Base-by-base conservation (phyloP, 2,797 vertebrate species). In the Schizopygopsis malacanthus region DNA sequence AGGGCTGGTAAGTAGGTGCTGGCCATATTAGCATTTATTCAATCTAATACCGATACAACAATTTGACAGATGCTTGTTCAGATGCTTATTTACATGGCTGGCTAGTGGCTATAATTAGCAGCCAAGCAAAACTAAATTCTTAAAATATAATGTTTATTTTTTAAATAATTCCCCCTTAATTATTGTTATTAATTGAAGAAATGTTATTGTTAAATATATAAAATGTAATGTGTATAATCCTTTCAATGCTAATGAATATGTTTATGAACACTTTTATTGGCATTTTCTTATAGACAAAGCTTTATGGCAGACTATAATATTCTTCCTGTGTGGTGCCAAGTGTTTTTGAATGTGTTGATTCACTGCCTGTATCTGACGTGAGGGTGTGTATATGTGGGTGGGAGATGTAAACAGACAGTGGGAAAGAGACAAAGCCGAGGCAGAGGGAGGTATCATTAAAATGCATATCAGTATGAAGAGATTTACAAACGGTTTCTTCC, bases 321-420 rank as follows among this genome's bases (percentile, higher is more conserved):
- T 45, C 5, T 63, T 28, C 3, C 9, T 33, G n/a, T 79, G n/a
- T 1, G 0, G 16, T 65, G 59, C 7, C 43, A 65, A 33, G 25
- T 80, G 59, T 65, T 79, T 79, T 79, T 22, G 59, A 79, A 22
- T 33, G 41, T 65, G 61, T 18, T 79, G n/a, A 61, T 61, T 43
- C 76, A 61, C n/a, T 43, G 37, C 39, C 54, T 79, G 61, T 43
- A 25, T 63, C 77, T 39, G 45, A 52, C 0, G 10, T n/a, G 3
- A 37, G 76, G 33, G n/a, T 54, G 61, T 67, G 76, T 69, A 56
- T 69, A 41, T 69, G 63, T 67, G 73, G 16, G 59, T 65, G 83
- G 50, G 4, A 43, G 72, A 52, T 47, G 76, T 63, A 41, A 77
- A 84, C 43, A 56, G 41, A 84, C 37, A 50, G 82, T 33, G 72